Conservation (phyloP, 2,113 vertebrate genomes). For the Crotalus helleri region DNA sequence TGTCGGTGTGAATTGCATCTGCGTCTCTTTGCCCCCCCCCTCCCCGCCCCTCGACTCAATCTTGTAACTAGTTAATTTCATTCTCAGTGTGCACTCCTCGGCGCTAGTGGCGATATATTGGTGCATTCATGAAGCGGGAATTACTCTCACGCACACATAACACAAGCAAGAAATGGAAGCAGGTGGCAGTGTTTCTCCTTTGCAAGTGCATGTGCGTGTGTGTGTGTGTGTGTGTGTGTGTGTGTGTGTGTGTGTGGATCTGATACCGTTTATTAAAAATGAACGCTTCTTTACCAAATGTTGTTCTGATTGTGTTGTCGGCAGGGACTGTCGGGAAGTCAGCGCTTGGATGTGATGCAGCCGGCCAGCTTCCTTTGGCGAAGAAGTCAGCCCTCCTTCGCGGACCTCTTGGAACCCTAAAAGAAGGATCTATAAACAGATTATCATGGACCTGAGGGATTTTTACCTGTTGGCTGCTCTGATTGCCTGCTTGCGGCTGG, state of each 20-base stretch:
- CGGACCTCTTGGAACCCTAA: conserved; percentile 74
- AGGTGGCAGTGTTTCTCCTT: conserved; percentile 15
- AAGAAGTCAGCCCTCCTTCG: conserved; percentile 63
- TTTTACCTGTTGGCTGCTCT: conserved; percentile 97
- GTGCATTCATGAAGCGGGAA: conserved; percentile 49
- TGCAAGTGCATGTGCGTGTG: conserved; percentile 8
- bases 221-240: conserved; percentile 28
- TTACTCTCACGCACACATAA: neutral
- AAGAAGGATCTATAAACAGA: conserved; percentile 76
- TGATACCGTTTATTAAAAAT: conserved; percentile 40
- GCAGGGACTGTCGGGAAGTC: conserved; percentile 83
- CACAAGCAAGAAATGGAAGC: conserved; percentile 35
- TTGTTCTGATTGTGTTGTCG: conserved; percentile 82
- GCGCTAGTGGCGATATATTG: conserved; percentile 40
- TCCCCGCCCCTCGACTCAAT: conserved; percentile 35
- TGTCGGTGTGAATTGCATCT: conserved; percentile 29
- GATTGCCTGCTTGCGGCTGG: conserved; percentile 93
- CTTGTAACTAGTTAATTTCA: conserved; percentile 62
- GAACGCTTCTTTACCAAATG: conserved; percentile 76
- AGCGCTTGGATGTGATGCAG: conserved; percentile 80
- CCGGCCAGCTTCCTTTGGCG: conserved; percentile 77
- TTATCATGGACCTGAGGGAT: conserved; percentile 97
- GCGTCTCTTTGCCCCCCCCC: neutral
- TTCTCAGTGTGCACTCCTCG: conserved; percentile 57
- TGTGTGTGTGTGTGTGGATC: conserved; percentile 55